Evolutionary conservation across 2,888 invertebrate species (phyloP).

Genomic region (Tenthredo notha): DNA sequence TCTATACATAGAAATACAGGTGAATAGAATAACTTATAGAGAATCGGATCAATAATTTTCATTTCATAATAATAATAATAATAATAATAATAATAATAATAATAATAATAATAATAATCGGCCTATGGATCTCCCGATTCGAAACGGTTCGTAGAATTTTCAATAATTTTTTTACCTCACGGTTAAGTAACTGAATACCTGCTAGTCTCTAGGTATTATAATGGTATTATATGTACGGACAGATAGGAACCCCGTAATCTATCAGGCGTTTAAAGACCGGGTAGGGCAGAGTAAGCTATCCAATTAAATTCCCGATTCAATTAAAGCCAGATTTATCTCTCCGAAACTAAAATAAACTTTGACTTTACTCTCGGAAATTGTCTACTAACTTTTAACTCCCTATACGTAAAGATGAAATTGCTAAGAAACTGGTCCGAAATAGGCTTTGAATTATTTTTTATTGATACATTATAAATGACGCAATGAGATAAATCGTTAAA

Average conservation of each 20-base stretch:
- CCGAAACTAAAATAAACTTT: background rate
- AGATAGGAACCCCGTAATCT: constrained; percentile 14
- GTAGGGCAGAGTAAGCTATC: constrained; percentile 20
- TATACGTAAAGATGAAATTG: background rate
- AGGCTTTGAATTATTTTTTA: background rate
- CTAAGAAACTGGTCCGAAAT: background rate
- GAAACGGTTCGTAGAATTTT: background rate
- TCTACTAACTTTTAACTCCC: constrained; percentile 15
- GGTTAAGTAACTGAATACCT: background rate
- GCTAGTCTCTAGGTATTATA: background rate
- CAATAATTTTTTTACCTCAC: background rate
- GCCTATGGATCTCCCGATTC: background rate
- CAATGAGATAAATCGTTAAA: background rate
- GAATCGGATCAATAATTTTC: constrained; percentile 3
- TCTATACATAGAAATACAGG: background rate
- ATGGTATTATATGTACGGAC: background rate
- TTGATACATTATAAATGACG: background rate
- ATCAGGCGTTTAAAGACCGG: constrained; percentile 32
- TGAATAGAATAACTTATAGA: constrained; percentile 29
- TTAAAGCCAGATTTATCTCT: constrained; percentile 39
- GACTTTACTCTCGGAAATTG: background rate
- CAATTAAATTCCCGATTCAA: constrained; percentile 46
- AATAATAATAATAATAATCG: background rate
- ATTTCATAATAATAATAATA: background rate
- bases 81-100: background rate